Evolutionary conservation across 2,888 invertebrate genomes (phyloP), one percentile per base, ranked within the genome.

Genomic region (Drosophila siamana): DNA sequence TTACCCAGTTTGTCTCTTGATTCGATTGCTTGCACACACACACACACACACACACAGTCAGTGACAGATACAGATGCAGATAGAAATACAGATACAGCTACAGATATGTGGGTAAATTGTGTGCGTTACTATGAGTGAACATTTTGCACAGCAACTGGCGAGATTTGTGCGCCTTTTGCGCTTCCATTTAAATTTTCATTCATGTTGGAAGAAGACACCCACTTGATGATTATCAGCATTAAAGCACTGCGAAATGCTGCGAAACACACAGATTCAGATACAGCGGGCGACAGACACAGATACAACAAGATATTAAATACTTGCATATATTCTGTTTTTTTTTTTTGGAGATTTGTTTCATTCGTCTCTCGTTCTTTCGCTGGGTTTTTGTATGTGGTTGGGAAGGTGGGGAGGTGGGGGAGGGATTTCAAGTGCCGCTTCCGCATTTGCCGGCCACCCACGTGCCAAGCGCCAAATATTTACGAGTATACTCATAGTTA

Each of bases 1-100:
- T 82, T 82, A 86, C 88, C 86, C 86, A 88, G 82, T 88, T 87
- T 88, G 86, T 86, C 84, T 82, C 82, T 82, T 88, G 83, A 82
- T 82, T 88, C 86, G 88, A 82, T 88, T 88, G 86, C 86, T 76
- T 41, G 69, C 59, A 62, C 60, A n/a, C n/a, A n/a, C n/a, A n/a
- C n/a, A n/a, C n/a, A n/a, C n/a, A n/a, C n/a, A n/a, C n/a, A n/a
- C n/a, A 78, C 52, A 40, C 48, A 46, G 48, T 28, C 26, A 56
- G 30, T n/a, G 33, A 44, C 57, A 59, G 15, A 22, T 41, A 36
- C 46, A 71, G 11, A 33, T 40, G 57, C 38, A 70, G 26, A 11
- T 46, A 38, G 15, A 72, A 13, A 51, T 65, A 46, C 41, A 48
- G 16, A 59, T 36, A 15, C 40, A n/a, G n/a, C n/a, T 22, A 41